Conservation (phyloP, 2,888 invertebrate species). For the Agrochola litura region DNA sequence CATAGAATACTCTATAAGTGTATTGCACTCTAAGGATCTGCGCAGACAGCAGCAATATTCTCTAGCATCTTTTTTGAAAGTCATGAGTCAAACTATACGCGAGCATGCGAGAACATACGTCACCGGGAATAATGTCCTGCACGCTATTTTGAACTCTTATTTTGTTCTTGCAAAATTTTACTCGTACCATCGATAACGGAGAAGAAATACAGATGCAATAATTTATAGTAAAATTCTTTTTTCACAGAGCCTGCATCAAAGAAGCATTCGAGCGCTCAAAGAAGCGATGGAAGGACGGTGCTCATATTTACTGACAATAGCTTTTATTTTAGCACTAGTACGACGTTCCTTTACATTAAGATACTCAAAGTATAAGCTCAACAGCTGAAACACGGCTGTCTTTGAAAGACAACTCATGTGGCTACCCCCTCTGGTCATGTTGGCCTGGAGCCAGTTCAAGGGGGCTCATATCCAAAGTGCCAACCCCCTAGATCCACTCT, state of each 20-base stretch:
- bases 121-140: too few species aligned
- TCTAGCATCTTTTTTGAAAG: too few species aligned
- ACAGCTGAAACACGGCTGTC: slow-evolving; percentile 26
- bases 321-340: slow-evolving; percentile 35
- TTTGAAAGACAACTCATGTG: neutral
- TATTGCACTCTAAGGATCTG: too few species aligned
- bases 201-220: too few species aligned
- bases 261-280: slow-evolving; percentile 94
- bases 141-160: too few species aligned
- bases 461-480: slow-evolving; percentile 11
- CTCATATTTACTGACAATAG: slow-evolving; percentile 80
- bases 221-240: neutral
- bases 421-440: slow-evolving; percentile 9
- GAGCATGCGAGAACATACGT: too few species aligned
- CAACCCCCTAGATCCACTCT: slow-evolving; percentile 13
- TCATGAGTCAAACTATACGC: too few species aligned
- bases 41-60: too few species aligned
- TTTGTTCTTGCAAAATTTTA: too few species aligned
- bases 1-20: too few species aligned
- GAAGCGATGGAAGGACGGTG: slow-evolving; percentile 86
- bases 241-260: slow-evolving; percentile 92
- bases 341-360: slow-evolving; percentile 53
- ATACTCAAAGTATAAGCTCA: slow-evolving; percentile 52
- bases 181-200: too few species aligned
- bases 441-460: neutral